These are phyloP conservation scores for Hemithea aestivaria DNA, from an alignment of 2,888 invertebrate species.

Conservation along the genomic window DNA sequence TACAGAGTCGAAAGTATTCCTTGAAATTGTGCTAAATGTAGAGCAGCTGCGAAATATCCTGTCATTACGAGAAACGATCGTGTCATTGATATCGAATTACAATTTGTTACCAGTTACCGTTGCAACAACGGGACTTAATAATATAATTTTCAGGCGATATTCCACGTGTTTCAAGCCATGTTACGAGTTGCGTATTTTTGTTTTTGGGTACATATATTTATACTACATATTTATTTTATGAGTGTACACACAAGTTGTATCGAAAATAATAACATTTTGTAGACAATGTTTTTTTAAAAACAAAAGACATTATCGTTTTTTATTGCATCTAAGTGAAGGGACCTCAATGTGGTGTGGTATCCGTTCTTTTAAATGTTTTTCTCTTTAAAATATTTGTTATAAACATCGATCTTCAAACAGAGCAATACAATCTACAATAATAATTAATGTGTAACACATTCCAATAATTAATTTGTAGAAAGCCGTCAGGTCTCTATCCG, in stretches of 20 bases:
- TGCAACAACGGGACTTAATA: constrained; percentile 32
- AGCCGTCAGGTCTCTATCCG: constrained; percentile 32
- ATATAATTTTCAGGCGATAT: constrained; percentile 25
- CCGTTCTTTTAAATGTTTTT: no score
- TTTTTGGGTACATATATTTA: background rate
- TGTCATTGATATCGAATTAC: constrained; percentile 25
- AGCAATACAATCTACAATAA: constrained; percentile 10
- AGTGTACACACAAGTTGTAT: no score
- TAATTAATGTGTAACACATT: constrained; percentile 13
- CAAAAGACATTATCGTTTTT: no score
- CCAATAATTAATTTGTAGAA: constrained; percentile 42
- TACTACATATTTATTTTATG: no score
- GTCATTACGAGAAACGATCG: constrained; percentile 20
- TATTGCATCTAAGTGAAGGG: no score
- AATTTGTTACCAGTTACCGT: constrained; percentile 28
- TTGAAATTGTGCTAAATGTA: constrained; percentile 22
- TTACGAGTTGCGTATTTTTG: background rate
- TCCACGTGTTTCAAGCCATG: constrained; percentile 9
- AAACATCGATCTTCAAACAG: constrained; percentile 6
- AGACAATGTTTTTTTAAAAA: no score
- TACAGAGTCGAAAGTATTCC: constrained; percentile 9
- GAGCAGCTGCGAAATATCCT: constrained; percentile 25
- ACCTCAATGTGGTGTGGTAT: no score
- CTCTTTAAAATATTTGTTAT: no score
- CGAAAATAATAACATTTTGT: no score